Base-by-base conservation (phyloP, 2,113 vertebrate genomes). In the Pluvianellus socialis region DNA sequence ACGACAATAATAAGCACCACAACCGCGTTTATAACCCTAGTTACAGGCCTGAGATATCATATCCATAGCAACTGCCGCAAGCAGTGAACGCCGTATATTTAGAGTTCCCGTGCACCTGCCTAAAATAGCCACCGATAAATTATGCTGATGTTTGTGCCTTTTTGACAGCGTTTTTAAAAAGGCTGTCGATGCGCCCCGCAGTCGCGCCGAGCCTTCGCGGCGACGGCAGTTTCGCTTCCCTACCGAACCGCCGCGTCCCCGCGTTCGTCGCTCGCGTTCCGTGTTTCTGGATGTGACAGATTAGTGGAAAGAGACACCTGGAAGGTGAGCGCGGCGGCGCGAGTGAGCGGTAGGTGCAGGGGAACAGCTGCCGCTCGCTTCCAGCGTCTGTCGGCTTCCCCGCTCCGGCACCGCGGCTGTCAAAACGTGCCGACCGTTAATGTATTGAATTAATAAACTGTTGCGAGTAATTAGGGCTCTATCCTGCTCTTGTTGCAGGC, bases 41-140 rank as follows among this genome's bases (percentile, higher is more conserved):
- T 96, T 97, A 79, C 96, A 87, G 95, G 92, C 94, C 92, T 62
- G 91, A 92, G 93, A 55, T 95, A 92, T 79, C 93, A 97, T 96
- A 97, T 96, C 96, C 94, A 96, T 97, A 96, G 97, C 96, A 97
- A 97, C 96, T 79, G 95, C 95, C 68, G 91, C 90, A 45, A 95
- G 92, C 67, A 79, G 96, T 79, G 91, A 92, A 88, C 80, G 95
- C 94, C 89, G 40, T 95, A 92, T 97, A 96, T 97, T 97, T 94
- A 91, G 96, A 94, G 94, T 92, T 97, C 91, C 95, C 87, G 50
- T 96, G 95, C 96, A 96, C 96, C 97, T 97, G 95, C 94, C 95
- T 88, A 95, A 97, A 97, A 96, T 96, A 97, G 95, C 91, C 77
- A 17, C 89, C 9, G 58, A 96, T 96, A 95, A 97, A 96, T 94